Percentiles rank a stretch among this genome's conserved stretches.
Conservation (phyloP, 1,140 invertebrate species). For the Pachyrhynchus sulphureomaculatus region DNA sequence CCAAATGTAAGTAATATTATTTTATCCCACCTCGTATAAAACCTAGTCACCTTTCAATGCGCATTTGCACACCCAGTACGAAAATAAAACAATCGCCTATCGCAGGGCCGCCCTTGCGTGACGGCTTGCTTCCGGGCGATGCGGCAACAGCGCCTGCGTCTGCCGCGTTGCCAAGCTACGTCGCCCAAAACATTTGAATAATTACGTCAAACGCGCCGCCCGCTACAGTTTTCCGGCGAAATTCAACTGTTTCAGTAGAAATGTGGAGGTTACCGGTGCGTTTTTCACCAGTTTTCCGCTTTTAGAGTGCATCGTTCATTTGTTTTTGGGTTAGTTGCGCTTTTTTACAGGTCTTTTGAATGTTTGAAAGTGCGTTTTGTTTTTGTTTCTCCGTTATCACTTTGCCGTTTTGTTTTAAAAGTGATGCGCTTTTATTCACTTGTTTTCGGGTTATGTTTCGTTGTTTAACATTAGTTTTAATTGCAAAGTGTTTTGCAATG, state of each 20-base stretch:
- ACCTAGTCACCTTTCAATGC: neutral
- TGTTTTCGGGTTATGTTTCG: too few species aligned
- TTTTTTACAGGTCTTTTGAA: neutral
- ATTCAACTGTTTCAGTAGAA: constrained; percentile 46
- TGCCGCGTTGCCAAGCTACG: constrained; percentile 46
- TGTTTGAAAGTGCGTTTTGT: neutral
- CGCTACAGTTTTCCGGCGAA: constrained; percentile 49
- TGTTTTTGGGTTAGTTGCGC: constrained; percentile 15
- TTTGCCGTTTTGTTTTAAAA: neutral
- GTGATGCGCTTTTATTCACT: neutral
- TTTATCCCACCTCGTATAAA: too few species aligned
- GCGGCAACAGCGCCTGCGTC: constrained; percentile 41
- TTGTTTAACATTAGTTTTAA: too few species aligned
- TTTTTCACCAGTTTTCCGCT: constrained; percentile 21
- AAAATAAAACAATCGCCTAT: constrained; percentile 12
- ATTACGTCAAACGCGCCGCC: constrained; percentile 46
- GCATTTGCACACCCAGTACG: constrained; percentile 2
- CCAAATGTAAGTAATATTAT: too few species aligned
- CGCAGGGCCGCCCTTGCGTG: constrained; percentile 42
- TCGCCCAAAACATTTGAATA: constrained; percentile 49
- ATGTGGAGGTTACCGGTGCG: constrained; percentile 20
- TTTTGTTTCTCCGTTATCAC: neutral
- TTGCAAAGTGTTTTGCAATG: too few species aligned
- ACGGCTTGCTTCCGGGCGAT: constrained; percentile 47
- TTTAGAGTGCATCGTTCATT: constrained; percentile 8